Evolutionary conservation across 2,888 invertebrate species (phyloP), one percentile per base, ranked within the genome.

Genomic region (Plemyria rubiginata): DNA sequence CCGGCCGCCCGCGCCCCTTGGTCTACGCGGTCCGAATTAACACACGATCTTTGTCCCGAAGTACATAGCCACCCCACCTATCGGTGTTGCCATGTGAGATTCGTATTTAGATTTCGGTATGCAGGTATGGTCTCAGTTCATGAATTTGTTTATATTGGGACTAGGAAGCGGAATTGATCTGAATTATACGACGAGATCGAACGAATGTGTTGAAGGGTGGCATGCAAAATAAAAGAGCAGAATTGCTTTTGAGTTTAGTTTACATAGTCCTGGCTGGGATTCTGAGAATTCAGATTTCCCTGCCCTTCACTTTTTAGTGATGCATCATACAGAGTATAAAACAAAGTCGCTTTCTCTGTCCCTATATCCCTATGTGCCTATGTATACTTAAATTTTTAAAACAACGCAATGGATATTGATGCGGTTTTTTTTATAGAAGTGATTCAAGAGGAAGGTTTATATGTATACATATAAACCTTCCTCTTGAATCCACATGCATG

Each of bases 41-140:
- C 88, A 87, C 88, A 86, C 87, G 87, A 88, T 87, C 88, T 88
- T 88, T 87, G 87, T 88, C 82, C 87, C 81, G 73, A 78, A 81
- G 77, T 78, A 77, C 76, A 78, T 70, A 74, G 74, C 75, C 66
- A 67, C 68, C 65, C 71, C 52, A 60, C 61, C 73, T 72, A 79
- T 79, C 71, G 73, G 72, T 68, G 81, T 78, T 77, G 78, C 78
- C 74, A 80, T 77, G 76, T 75, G 74, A 68, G 75, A 73, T 74
- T 73, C 72, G 69, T 66, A 70, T 75, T 71, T 71, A 67, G 70
- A 71, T 68, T 66, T 66, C 61, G 58, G 60, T 68, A 63, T 68
- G 65, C 69, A 69, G 68, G 68, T 68, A 70, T 61, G 57, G 54
- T 68, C 67, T 68, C 64, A 62, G 56, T 56, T 66, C 59, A 57